Percentiles rank a stretch among this genome's conserved stretches.
Evolutionary conservation across 2,113 vertebrate species (phyloP).

Genomic region (Actenoides lindsayi): DNA sequence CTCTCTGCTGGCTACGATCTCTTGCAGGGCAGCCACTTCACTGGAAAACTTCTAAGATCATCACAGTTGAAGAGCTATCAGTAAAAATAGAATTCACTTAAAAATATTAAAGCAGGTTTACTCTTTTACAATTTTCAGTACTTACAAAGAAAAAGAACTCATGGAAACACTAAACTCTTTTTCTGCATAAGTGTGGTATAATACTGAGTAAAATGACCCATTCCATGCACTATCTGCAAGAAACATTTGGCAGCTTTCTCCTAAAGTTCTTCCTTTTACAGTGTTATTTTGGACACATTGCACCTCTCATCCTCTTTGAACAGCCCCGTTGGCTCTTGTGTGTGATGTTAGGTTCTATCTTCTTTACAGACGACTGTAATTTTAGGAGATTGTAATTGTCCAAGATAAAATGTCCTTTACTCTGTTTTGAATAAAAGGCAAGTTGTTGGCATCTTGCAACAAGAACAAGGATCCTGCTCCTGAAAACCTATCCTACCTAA

Average conservation of each 20-base stretch:
- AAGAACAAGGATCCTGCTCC: not conserved
- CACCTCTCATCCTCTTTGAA: not conserved
- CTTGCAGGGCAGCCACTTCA: not conserved
- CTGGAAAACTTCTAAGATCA: not conserved
- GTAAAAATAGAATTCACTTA: not conserved
- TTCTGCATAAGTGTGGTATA: not conserved
- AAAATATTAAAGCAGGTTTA: not conserved
- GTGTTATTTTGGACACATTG: not conserved
- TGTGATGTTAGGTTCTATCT: not conserved
- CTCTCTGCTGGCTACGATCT: not conserved
- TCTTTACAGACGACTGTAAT: not conserved
- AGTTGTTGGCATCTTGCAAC: not conserved
- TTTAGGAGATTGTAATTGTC: not conserved
- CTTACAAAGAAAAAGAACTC: not conserved
- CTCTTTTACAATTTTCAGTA: not conserved
- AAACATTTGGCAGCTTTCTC: not conserved
- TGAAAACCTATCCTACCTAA: not conserved
- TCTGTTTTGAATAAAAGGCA: not conserved
- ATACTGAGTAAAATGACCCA: not conserved
- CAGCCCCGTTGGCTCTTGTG: not conserved
- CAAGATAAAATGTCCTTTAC: not conserved
- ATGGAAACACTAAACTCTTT: not conserved
- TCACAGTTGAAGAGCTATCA: not conserved
- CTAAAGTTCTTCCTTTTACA: not conserved
- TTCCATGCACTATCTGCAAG: not conserved